Evolutionary conservation across 2,888 invertebrate genomes (phyloP), one percentile per base, ranked within the genome.

Genomic region (Rhorus exstirpatorius): DNA sequence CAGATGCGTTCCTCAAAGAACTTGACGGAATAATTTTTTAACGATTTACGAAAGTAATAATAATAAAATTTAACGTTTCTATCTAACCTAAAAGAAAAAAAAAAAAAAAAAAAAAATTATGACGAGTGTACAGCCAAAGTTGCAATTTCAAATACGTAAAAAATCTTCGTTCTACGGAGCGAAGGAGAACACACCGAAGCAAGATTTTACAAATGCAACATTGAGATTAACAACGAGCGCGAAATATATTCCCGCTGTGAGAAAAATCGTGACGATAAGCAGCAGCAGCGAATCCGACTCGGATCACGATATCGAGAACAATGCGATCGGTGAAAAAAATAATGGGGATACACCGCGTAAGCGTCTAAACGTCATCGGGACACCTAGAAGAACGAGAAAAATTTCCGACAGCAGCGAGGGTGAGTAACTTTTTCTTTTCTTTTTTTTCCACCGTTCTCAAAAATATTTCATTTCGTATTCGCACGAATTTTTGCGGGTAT

Each of bases 131-230:
- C 95, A 95, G 89, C 92, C 93, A 41, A 93, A 92, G 1, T 93
- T 95, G 79, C 93, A 94, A 7, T 95, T 94, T 84, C 93, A 92
- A 84, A 90, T 93, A 26, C 93, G 94, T 10, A 95, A 95, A 86
- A 94, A 93, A 81, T 88, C 65, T 53, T 86, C 86, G n/a, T 92
- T 92, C 83, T 92, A 92, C 31, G 87, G 88, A 0, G 79, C 12
- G 0, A 91, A 90, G 67, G 84, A 87, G n/a, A 83, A 86, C 10
- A 79, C 72, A 12, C 74, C 67, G 0, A 88, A 85, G 31, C 81
- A 89, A 78, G 89, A 91, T 82, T 91, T 88, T 70, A 87, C 85
- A 0, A 87, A 89, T 49, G 91, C 89, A 0, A 86, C 89, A 4
- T 81, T 87, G 0, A 86, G 85, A 77, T 83, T 76, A 41, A 87